phyloP scores from a whole-genome alignment of 2,113 vertebrate species.

The Oreochromis tanganicae region DNA sequence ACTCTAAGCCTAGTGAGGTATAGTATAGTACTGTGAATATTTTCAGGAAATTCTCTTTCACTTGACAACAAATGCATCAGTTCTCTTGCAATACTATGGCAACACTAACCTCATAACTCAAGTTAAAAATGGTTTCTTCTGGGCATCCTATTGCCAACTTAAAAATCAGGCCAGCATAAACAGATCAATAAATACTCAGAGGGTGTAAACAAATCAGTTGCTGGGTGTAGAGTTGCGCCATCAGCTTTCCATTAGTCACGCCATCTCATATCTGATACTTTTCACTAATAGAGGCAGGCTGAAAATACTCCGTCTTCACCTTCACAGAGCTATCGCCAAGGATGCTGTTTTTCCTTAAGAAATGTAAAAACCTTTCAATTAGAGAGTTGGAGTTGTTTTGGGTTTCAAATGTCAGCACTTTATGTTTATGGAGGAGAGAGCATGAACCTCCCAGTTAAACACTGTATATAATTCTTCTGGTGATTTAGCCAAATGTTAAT shows the following conservation, averaged over 20 bases:
- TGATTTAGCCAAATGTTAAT: not conserved
- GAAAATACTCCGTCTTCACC: not conserved
- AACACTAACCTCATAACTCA: not conserved
- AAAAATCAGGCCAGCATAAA: not conserved
- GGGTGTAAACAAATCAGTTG: conserved; percentile 4
- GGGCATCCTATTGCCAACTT: not conserved
- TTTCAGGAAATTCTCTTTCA: not conserved
- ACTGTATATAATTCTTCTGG: not conserved
- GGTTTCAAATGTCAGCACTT: not conserved
- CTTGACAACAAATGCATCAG: not conserved
- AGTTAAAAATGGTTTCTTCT: not conserved
- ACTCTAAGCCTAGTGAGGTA: not conserved
- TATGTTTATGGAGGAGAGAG: not conserved
- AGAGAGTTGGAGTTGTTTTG: not conserved
- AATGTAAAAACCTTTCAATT: not conserved
- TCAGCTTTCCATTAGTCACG: conserved; percentile 31
- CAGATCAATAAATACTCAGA: conserved; percentile 26
- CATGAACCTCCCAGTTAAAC: not conserved
- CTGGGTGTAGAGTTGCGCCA: not conserved
- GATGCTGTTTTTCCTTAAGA: not conserved
- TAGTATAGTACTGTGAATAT: not conserved
- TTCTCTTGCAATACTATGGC: not conserved
- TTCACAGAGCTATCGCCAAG: not conserved
- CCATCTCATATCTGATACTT: not conserved
- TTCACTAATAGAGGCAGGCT: not conserved